Evolutionary conservation across 2,797 vertebrate species (phyloP).

Genomic region (Myotis myotis): DNA sequence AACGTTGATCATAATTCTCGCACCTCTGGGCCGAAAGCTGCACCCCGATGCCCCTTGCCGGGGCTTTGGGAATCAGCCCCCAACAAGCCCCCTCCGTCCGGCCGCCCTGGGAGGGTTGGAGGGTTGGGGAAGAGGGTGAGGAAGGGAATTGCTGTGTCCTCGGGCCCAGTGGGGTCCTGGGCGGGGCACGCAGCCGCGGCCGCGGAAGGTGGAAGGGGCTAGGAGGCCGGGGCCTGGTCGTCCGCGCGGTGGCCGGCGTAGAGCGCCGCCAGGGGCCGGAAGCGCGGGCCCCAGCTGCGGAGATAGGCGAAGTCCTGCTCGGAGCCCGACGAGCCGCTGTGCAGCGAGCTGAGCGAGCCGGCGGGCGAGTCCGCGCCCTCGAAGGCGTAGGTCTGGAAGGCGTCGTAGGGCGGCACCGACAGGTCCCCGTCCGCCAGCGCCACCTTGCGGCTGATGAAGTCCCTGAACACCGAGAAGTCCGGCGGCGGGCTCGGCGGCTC

Average conservation of each 20-base stretch:
- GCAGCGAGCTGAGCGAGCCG: slow-evolving; percentile 97
- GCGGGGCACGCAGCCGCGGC: background rate
- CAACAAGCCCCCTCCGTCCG: background rate
- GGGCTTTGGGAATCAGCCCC: background rate
- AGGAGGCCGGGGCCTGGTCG: slow-evolving; percentile 90
- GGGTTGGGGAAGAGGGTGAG: background rate
- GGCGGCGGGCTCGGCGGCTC: slow-evolving; percentile 90
- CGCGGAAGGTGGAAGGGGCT: slow-evolving; percentile 78
- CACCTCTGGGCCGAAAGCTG: slow-evolving; percentile 1
- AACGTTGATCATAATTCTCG: background rate
- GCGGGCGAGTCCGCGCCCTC: slow-evolving; percentile 94
- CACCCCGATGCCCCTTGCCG: background rate
- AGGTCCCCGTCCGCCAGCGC: slow-evolving; percentile 95
- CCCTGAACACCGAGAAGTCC: slow-evolving; percentile 96
- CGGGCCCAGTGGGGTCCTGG: background rate
- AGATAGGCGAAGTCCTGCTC: slow-evolving; percentile 99
- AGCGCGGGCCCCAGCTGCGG: slow-evolving; percentile 95
- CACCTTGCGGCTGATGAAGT: slow-evolving; percentile 98
- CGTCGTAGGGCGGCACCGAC: slow-evolving; percentile 97
- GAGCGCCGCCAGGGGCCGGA: slow-evolving; percentile 95
- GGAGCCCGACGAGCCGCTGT: slow-evolving; percentile 93
- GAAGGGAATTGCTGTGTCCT: background rate
- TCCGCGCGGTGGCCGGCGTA: slow-evolving; percentile 91
- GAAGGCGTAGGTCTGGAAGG: slow-evolving; percentile 98
- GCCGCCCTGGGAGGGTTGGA: background rate